Evolutionary conservation across 37 sponge, comb jelly and placozoan genomes (phyloP), one percentile per base, ranked within the genome.

Genomic region (Cliona cf. orientalis): DNA sequence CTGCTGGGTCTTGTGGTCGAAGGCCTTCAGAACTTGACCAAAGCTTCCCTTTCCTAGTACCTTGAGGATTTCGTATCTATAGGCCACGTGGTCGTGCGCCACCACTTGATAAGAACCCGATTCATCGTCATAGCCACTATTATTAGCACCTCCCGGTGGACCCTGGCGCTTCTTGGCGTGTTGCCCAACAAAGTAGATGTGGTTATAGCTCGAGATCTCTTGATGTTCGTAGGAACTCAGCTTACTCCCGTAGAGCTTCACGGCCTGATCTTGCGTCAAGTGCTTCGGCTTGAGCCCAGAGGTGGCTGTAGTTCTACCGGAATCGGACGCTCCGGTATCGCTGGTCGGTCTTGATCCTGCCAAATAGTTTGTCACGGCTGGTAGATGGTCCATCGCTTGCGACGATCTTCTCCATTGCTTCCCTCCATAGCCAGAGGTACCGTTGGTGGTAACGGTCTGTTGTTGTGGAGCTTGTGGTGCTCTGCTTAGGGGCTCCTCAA

Each of bases 1-100:
- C 25, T 75, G 80, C 69, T 92, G 96, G 6, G 84, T 86, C 62
- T 96, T 96, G 89, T 98, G 97, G 66, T 98, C 99, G 74, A 94
- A 98, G 7, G 89, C 99, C 87, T 98, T 94, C 63, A 94, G 61
- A 5, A 98, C 99, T 72, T 98, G 99, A 17, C 99, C 99, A 79
- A 98, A 98, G 71, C 97, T 96, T 43, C 99, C 99, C 81, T 96
- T 98, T 0, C 99, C 99, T 26, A 98, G 65, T 5, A 96, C 84
- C 57, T 93, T 96, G 35, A 98, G 66, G 40, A 98, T 92, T 62
- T 98, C 99, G 70, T 88, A 98, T n/a, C 99, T 86, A 63, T 98
- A 98, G 7, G 84, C 79, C 4, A 98, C 81, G 72, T 98, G 99
- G 66, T 98, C 99, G 58, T 94, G 97, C 21, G 89, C 78, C 42